Conservation (phyloP, 2,797 vertebrate species). For the Mus spretus region DNA sequence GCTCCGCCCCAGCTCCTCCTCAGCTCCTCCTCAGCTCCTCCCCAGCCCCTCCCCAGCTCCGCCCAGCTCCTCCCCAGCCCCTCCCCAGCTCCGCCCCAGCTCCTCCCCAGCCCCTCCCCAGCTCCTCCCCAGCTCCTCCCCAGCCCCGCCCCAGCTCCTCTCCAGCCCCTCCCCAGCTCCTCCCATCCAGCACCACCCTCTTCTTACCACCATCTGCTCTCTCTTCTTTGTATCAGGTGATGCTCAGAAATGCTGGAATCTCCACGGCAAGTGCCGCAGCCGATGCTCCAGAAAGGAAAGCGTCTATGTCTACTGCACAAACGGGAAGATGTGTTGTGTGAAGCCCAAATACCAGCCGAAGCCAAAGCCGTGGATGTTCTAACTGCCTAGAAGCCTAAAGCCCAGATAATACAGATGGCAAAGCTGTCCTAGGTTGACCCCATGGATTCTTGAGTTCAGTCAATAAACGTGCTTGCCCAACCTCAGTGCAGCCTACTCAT, state of each 20-base stretch:
- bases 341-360: conserved; percentile 70
- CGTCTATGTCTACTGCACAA: conserved; percentile 77
- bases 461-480: conserved; percentile 66
- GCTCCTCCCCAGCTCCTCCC: no score
- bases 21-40: no score
- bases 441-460: not conserved
- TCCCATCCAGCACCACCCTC: not conserved
- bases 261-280: conserved; percentile 71
- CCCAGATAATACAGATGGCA: not conserved
- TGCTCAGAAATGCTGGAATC: conserved; percentile 81
- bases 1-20: no score
- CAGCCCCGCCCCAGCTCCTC: no score
- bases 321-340: conserved; percentile 81
- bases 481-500: not conserved
- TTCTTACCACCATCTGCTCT: not conserved
- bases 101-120: no score
- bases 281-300: conserved; percentile 72
- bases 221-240: conserved; percentile 55
- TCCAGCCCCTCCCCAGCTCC: not conserved
- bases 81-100: no score
- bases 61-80: no score
- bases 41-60: no score
- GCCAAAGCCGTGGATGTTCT: not conserved
- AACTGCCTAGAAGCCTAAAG: conserved; percentile 24
- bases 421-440: no score